phyloP scores from a whole-genome alignment of 2,888 invertebrate genomes.

The Agrochola litura region DNA sequence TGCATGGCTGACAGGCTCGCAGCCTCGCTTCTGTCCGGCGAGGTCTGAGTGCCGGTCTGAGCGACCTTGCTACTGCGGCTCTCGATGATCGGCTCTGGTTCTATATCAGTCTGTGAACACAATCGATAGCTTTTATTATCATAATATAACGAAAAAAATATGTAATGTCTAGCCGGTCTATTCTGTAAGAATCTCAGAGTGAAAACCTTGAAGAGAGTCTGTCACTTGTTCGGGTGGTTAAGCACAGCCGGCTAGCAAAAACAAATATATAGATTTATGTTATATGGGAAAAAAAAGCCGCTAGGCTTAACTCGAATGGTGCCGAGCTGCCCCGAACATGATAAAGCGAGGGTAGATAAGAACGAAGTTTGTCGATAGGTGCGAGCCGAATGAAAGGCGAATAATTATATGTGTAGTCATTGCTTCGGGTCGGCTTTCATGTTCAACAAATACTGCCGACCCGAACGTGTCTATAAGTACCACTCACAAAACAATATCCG shows the following conservation, averaged over 20 bases:
- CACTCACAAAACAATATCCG: too few relatives aligned
- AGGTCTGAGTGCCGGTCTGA: constrained; percentile 93
- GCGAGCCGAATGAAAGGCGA: neutral
- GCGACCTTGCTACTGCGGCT: constrained; percentile 79
- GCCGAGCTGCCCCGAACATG: neutral
- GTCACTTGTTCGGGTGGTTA: neutral
- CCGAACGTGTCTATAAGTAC: neutral
- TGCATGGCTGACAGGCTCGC: constrained; percentile 60
- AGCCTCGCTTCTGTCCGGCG: constrained; percentile 88
- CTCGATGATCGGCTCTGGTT: constrained; percentile 70
- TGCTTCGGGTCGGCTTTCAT: neutral
- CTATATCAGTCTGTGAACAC: constrained; percentile 75
- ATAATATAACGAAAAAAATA: neutral
- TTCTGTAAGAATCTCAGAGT: neutral
- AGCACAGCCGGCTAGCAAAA: neutral
- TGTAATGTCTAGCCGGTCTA: neutral
- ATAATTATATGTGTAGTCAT: neutral
- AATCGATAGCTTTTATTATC: neutral
- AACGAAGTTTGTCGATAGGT: neutral
- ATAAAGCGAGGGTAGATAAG: neutral
- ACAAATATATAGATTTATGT: neutral
- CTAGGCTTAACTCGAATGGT: neutral
- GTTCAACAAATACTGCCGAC: neutral
- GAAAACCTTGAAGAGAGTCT: neutral
- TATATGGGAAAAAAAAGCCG: neutral